These are phyloP conservation scores for Drosophila kambysellisi DNA, from an alignment of 2,888 invertebrate species.

Conservation along the genomic window DNA sequence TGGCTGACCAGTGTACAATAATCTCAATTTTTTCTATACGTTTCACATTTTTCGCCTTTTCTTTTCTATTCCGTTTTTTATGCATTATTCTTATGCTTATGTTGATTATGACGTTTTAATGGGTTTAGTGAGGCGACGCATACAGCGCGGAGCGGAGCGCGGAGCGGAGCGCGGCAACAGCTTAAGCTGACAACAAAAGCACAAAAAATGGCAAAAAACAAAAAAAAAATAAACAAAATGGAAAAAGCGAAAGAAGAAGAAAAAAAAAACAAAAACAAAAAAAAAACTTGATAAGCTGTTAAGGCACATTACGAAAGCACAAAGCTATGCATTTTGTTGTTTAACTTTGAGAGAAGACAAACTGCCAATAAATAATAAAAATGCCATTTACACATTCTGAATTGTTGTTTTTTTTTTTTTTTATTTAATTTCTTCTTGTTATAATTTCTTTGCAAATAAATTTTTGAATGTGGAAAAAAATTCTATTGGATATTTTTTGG, in stretches of 20 bases:
- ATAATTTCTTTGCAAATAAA: neutral
- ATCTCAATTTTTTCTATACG: constrained; percentile 31
- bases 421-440: neutral
- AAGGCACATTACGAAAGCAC: constrained; percentile 53
- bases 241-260: neutral
- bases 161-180: constrained; percentile 31
- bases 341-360: constrained; percentile 5
- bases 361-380: constrained; percentile 14
- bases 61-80: constrained; percentile 25
- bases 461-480: neutral
- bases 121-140: constrained; percentile 64
- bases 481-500: neutral
- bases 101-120: constrained; percentile 80
- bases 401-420: neutral
- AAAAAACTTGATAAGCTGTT: constrained; percentile 59
- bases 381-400: neutral
- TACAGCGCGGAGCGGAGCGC: constrained; percentile 15
- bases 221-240: neutral
- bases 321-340: constrained; percentile 25
- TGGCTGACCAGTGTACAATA: constrained; percentile 67
- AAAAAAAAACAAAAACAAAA: neutral
- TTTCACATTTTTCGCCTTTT: constrained; percentile 3
- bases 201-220: neutral
- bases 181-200: constrained; percentile 73
- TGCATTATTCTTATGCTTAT: constrained; percentile 75